Percentiles rank a stretch among this genome's conserved stretches.
phyloP scores from a whole-genome alignment of 2,113 vertebrate genomes.

The Daboia siamensis region DNA sequence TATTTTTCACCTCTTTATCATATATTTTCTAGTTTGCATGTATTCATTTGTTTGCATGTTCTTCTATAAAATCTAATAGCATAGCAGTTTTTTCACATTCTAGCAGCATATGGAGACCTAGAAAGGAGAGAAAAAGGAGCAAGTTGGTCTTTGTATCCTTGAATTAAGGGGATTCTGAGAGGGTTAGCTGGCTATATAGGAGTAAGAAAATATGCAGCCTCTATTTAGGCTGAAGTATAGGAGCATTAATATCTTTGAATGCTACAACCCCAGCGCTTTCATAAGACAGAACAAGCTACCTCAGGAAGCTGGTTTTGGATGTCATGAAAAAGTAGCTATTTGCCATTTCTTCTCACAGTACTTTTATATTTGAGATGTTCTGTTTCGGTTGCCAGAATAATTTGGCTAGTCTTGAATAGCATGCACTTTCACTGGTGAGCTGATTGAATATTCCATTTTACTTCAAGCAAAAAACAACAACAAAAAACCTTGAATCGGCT shows the following conservation, averaged over 20 bases:
- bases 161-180: not conserved
- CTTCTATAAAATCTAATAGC: constrained; percentile 2
- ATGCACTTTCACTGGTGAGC: not conserved
- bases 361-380: not conserved
- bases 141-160: not conserved
- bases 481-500: not conserved
- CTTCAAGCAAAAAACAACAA: not conserved
- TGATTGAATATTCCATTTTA: not conserved
- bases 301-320: not conserved
- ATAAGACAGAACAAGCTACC: too few species aligned
- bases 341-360: not conserved
- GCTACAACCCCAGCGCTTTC: not conserved
- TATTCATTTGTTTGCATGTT: not conserved
- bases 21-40: constrained; percentile 17
- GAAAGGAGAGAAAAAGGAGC: not conserved
- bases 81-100: not conserved
- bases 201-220: not conserved
- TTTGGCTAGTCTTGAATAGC: not conserved
- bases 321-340: not conserved
- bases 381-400: not conserved
- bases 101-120: constrained; percentile 18
- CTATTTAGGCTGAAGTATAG: not conserved
- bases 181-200: not conserved
- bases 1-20: not conserved
- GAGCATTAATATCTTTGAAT: not conserved